These are phyloP conservation scores for Mythimna vitellina DNA, from an alignment of 2,888 invertebrate genomes.

Conservation along the genomic window DNA sequence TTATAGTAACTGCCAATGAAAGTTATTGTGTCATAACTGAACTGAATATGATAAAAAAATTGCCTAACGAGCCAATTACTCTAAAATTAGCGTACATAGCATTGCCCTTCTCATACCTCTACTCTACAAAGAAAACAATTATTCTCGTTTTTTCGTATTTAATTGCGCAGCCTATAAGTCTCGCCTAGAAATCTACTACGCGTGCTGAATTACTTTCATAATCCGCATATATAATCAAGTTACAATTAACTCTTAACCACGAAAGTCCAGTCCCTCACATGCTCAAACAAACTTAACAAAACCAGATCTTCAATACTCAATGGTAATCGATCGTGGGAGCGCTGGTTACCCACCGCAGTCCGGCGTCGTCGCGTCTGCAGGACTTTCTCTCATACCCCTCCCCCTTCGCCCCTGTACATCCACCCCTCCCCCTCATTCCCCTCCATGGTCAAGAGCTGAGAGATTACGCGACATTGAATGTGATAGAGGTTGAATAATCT, in stretches of 20 bases:
- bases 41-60: not conserved
- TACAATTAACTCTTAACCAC: too few relatives aligned
- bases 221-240: too few relatives aligned
- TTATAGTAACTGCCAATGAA: not conserved
- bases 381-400: conserved; percentile 65
- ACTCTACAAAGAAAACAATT: too few relatives aligned
- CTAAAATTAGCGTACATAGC: not conserved
- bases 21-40: not conserved
- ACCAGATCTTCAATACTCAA: conserved; percentile 35
- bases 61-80: not conserved
- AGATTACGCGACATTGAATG: conserved; percentile 65
- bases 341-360: conserved; percentile 41
- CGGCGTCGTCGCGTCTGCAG: conserved; percentile 65
- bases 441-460: conserved; percentile 44
- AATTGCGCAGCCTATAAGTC: too few relatives aligned
- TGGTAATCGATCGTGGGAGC: conserved; percentile 36
- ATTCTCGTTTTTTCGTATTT: too few relatives aligned
- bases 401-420: not conserved
- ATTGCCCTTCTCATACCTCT: too few relatives aligned
- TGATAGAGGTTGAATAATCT: conserved; percentile 67
- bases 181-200: too few relatives aligned
- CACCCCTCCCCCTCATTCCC: conserved; percentile 1
- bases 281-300: conserved; percentile 13
- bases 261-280: not conserved
- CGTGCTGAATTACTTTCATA: too few relatives aligned